Percentiles rank a stretch among this genome's conserved stretches.
Evolutionary conservation across 1,140 invertebrate species (phyloP).

Genomic region (Trichonephila inaurata): DNA sequence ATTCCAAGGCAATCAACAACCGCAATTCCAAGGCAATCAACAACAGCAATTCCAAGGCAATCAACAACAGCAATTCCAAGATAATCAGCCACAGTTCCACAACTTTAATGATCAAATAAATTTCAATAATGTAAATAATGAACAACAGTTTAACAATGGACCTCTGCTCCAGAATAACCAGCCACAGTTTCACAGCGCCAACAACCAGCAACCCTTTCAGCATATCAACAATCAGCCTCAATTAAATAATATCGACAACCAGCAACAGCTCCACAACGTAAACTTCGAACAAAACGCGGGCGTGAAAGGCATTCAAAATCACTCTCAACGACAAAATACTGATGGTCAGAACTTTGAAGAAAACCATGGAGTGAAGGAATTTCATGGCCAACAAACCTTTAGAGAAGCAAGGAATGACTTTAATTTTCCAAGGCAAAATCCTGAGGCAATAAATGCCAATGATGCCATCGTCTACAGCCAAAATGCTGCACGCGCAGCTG

Average conservation of each 20-base stretch:
- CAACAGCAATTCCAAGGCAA: no score
- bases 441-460: slow-evolving; percentile 1
- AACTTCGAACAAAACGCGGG: background rate
- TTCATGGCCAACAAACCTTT: background rate
- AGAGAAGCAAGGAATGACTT: slow-evolving; percentile 26
- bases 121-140: background rate
- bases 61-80: background rate
- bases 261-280: background rate
- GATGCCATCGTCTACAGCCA: slow-evolving; percentile 35
- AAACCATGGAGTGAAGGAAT: background rate
- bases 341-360: background rate
- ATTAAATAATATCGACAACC: background rate
- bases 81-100: background rate
- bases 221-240: background rate
- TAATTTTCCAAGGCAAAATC: background rate
- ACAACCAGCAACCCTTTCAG: background rate
- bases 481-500: background rate
- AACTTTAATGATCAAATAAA: background rate
- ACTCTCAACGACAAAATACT: background rate
- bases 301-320: no score
- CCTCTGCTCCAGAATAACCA: background rate
- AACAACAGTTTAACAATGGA: background rate
- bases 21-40: no score
- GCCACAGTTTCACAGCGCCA: background rate
- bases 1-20: no score